Evolutionary conservation across 2,113 vertebrate genomes (phyloP), one percentile per base, ranked within the genome.

Genomic region (Cheilinus undulatus): DNA sequence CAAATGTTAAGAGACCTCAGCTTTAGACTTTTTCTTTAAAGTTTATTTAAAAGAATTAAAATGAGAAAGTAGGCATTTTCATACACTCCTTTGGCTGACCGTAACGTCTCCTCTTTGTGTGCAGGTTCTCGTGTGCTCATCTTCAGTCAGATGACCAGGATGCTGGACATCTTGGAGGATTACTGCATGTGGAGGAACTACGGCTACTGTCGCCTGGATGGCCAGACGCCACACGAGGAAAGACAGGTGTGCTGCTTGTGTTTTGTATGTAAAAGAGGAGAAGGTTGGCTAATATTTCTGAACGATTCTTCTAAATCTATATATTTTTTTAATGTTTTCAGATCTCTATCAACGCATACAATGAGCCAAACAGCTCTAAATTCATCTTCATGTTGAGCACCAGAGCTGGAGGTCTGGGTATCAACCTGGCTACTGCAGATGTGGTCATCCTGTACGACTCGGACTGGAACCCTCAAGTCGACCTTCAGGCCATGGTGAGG

Each of bases 131-230:
- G 97, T 56, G 95, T 99, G 69, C 91, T 99, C 61, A 97, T 99
- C 91, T 99, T 99, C 88, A 99, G 98, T 89, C 98, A 99, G 89
- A 99, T 99, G 98, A 99, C 97, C 69, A 96, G 98, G 89, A 90
- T 99, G 68, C 89, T 99, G 71, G 98, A 99, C 88, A 99, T 99
- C 90, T 92, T 99, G 92, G 98, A 99, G 93, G 98, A 99, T 88
- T 99, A 99, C 59, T 99, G 98, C 76, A 99, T 99, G 98, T 99
- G 98, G 98, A 94, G 95, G 85, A 97, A 97, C 84, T 97, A 97
- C 0, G 94, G 95, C 26, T 99, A 99, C 54, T 99, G 98, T 51
- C 94, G 98, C 24, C 90, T 99, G 87, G 97, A 99, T 83, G 98
- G 98, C 19, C 97, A 99, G 83, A 99, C 98, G 0, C 96, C 97